Conservation (phyloP, 2,888 invertebrate species). For the Prenolepis imparis region DNA sequence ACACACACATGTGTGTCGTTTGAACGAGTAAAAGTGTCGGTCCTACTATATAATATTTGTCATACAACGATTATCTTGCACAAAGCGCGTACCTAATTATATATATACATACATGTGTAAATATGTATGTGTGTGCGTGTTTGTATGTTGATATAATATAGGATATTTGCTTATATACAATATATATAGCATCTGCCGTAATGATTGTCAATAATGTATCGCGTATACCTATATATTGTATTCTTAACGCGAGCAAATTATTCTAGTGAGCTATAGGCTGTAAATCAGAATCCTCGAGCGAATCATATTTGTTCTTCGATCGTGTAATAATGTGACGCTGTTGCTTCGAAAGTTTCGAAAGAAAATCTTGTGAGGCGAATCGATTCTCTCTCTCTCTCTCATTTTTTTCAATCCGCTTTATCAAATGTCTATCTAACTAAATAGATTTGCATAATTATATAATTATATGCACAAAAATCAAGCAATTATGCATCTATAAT, state of each 20-base stretch:
- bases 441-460: background rate
- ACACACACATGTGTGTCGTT: conserved; percentile 66
- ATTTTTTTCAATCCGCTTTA: background rate
- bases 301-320: conserved; percentile 45
- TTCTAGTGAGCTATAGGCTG: conserved; percentile 69
- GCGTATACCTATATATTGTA: conserved; percentile 80
- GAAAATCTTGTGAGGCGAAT: background rate
- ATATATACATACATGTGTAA: conserved; percentile 64
- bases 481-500: background rate
- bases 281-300: conserved; percentile 67
- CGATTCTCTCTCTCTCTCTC: background rate
- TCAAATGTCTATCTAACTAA: background rate
- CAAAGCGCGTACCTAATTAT: conserved; percentile 84
- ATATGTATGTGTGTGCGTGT: conserved; percentile 34
- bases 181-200: conserved; percentile 79
- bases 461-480: background rate
- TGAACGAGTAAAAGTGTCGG: conserved; percentile 68
- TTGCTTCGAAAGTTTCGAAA: conserved; percentile 61
- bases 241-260: conserved; percentile 64
- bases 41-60: conserved; percentile 76
- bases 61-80: conserved; percentile 83
- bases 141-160: background rate
- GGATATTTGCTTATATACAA: background rate
- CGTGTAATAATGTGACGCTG: conserved; percentile 59
- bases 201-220: conserved; percentile 83